These are phyloP conservation scores for Drosophila paramelanica DNA, from an alignment of 2,888 invertebrate species.

Conservation along the genomic window DNA sequence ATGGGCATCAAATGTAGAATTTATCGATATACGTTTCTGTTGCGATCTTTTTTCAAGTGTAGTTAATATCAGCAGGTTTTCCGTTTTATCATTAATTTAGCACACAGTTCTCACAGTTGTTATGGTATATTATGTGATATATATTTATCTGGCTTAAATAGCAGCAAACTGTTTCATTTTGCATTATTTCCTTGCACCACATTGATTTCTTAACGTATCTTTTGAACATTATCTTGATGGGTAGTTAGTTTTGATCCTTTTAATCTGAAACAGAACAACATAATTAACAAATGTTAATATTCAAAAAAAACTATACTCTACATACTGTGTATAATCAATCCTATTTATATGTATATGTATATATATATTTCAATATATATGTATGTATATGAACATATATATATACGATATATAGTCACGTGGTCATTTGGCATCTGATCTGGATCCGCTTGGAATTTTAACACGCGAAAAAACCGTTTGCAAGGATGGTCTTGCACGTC, in stretches of 20 bases:
- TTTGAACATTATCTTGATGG: slow-evolving; percentile 21
- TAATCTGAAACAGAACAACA: slow-evolving; percentile 29
- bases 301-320: slow-evolving; percentile 34
- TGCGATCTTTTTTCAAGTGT: slow-evolving; percentile 15
- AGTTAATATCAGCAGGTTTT: slow-evolving; percentile 14
- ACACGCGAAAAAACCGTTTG: slow-evolving; percentile 83
- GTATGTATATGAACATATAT: slow-evolving; percentile 13
- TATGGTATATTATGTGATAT: slow-evolving; percentile 4
- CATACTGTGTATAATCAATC: slow-evolving; percentile 41
- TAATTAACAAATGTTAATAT: slow-evolving; percentile 36
- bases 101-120: slow-evolving; percentile 29
- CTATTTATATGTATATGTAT: slow-evolving; percentile 17
- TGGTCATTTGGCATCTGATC: slow-evolving; percentile 92
- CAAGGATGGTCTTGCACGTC: slow-evolving; percentile 85
- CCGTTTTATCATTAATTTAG: slow-evolving; percentile 18
- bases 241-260: slow-evolving; percentile 39
- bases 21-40: slow-evolving; percentile 5
- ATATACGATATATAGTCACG: slow-evolving; percentile 87
- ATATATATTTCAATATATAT: slow-evolving; percentile 15
- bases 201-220: slow-evolving; percentile 31
- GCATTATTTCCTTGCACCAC: slow-evolving; percentile 41
- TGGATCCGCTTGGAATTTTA: slow-evolving; percentile 91
- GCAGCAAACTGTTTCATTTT: slow-evolving; percentile 17
- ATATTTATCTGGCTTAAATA: slow-evolving; percentile 3
- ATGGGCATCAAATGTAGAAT: slow-evolving; percentile 29